phyloP scores from a whole-genome alignment of 2,113 vertebrate species.

The Tautogolabrus adspersus region DNA sequence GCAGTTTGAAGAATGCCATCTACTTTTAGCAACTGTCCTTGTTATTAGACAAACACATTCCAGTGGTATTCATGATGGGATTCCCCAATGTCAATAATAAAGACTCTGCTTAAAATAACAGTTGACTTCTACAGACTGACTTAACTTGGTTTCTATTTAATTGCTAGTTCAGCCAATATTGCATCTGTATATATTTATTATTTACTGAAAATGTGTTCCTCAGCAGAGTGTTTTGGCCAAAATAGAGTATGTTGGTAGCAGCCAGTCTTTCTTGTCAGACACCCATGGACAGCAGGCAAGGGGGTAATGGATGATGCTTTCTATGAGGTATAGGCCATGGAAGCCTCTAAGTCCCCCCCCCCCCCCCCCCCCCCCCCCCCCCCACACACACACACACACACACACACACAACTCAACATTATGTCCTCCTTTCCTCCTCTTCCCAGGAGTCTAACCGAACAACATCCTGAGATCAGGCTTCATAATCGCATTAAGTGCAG shows the following conservation, averaged over 20 bases:
- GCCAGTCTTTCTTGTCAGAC: slow-evolving; percentile 37
- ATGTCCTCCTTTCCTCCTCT: slow-evolving; percentile 17
- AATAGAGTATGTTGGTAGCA: slow-evolving; percentile 27
- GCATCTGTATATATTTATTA: background rate
- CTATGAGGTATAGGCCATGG: background rate
- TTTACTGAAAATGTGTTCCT: background rate
- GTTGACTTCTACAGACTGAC: background rate
- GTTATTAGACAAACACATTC: background rate
- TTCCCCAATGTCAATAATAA: slow-evolving; percentile 13
- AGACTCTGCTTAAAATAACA: slow-evolving; percentile 9
- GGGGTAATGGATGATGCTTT: slow-evolving; percentile 5
- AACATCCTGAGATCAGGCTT: slow-evolving; percentile 63
- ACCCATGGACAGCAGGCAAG: slow-evolving; percentile 31
- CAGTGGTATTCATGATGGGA: background rate
- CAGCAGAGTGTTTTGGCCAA: background rate
- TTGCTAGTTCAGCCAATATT: background rate
- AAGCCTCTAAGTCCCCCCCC: background rate
- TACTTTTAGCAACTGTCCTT: background rate
- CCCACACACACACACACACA: no score
- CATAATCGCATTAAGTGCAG: slow-evolving; percentile 75
- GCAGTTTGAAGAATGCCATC: background rate
- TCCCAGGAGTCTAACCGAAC: slow-evolving; percentile 49
- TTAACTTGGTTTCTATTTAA: slow-evolving; percentile 17
- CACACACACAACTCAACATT: slow-evolving; percentile 1
- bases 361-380: no score